These are phyloP conservation scores for Acanthacorydalis orientalis DNA, from an alignment of 2,888 invertebrate genomes.

Conservation along the genomic window DNA sequence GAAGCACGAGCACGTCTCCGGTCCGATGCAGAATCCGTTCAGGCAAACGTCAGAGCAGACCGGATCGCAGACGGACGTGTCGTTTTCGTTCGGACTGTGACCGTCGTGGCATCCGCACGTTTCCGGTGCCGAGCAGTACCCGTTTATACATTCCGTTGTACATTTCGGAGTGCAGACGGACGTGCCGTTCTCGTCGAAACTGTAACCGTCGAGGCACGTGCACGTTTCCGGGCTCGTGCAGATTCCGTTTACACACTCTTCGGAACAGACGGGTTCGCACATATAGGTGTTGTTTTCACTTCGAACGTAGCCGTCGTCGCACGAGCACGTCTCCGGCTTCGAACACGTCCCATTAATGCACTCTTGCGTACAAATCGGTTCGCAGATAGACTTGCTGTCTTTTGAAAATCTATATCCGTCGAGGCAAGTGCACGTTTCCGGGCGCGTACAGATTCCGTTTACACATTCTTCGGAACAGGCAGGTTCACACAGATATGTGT, in stretches of 20 bases:
- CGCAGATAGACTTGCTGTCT: conserved; percentile 11
- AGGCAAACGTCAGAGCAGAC: conserved; percentile 18
- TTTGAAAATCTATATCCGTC: conserved; percentile 12
- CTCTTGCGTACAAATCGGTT: conserved; percentile 15
- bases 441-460: conserved; percentile 32
- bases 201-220: conserved; percentile 18
- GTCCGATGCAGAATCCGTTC: conserved; percentile 30
- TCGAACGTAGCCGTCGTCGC: conserved; percentile 3
- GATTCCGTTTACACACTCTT: conserved; percentile 26
- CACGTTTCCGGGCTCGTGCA: conserved; percentile 28
- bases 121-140: conserved; percentile 17
- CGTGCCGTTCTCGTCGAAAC: conserved; percentile 6
- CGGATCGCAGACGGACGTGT: conserved; percentile 2
- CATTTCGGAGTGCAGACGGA: conserved; percentile 15
- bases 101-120: conserved; percentile 12
- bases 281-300: conserved; percentile 7
- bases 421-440: conserved; percentile 21
- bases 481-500: conserved; percentile 14
- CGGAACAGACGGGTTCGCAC: conserved; percentile 16
- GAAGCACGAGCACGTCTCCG: conserved; percentile 21
- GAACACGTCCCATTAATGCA: conserved; percentile 18
- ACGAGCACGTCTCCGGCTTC: conserved; percentile 8
- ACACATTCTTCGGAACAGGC: conserved; percentile 17
- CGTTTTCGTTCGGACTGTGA: conserved; percentile 5
- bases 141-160: conserved; percentile 22